Evolutionary conservation across 2,797 vertebrate genomes (phyloP), one percentile per base, ranked within the genome.

Genomic region (Myotis vivesi): DNA sequence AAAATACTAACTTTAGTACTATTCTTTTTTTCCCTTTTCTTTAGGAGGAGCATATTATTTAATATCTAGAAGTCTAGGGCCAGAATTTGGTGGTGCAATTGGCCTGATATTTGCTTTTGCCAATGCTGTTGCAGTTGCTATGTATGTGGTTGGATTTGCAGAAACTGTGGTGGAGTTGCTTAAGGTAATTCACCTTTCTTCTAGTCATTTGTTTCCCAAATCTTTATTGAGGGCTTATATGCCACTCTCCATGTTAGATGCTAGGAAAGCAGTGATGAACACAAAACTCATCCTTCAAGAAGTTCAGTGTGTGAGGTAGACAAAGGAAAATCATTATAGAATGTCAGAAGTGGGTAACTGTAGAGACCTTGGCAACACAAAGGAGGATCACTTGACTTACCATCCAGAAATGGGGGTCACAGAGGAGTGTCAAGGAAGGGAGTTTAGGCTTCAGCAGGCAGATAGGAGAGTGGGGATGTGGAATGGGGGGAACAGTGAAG

Each of bases 131-230:
- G 99, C 99, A 22, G 99, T 99, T 51, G 99, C 99, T 96, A 99
- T 99, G 99, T 99, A 99, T 75, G 99, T 99, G 79, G 99, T 99
- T 96, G 99, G 99, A 95, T 99, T 99, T 95, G 99, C 99, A 71
- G 99, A 99, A 97, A 99, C 99, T 0, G 99, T 99, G 57, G 99
- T 99, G 53, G 98, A 99, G 84, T 98, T 99, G 57, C 99, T 99
- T 16, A 94, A 96, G 87, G 99, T 99, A 99, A 95, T 53, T 90
- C 28, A 46, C 3, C 72, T 92, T 91, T 68, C 41, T 84, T 87
- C 36, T 66, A 51, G 9, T 91, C 44, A 11, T 41, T 90, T 4
- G 16, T 92, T 92, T 80, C 36, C 36, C 59, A 55, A 3, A 25
- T 83, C 41, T 68, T 85, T 82, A 8, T 36, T 30, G 36, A 71